Evolutionary conservation across 2,113 vertebrate genomes (phyloP).

Genomic region (Caloenas nicobarica): DNA sequence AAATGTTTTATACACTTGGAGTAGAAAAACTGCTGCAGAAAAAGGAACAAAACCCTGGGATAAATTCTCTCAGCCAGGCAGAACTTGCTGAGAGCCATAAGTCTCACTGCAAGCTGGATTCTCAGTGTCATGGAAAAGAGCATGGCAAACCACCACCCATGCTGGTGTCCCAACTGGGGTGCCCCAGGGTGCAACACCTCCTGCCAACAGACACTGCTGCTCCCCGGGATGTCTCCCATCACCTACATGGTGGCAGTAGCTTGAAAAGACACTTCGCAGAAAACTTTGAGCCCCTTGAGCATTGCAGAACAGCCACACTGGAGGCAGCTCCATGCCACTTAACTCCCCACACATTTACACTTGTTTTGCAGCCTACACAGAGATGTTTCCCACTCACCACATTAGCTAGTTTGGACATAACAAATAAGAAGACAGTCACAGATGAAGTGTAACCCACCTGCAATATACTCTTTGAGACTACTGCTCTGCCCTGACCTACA

Average conservation of each 20-base stretch:
- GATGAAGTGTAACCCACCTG: neutral
- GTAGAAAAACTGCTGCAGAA: neutral
- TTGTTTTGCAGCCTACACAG: neutral
- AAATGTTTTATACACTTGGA: neutral
- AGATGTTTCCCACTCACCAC: neutral
- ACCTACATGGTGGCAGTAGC: fast-evolving
- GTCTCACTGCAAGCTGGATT: neutral
- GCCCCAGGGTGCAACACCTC: neutral
- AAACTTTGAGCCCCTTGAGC: neutral
- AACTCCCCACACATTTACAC: fast-evolving
- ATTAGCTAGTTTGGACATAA: neutral
- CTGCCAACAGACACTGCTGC: neutral
- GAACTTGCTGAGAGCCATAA: neutral
- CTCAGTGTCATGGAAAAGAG: neutral
- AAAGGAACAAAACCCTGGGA: neutral
- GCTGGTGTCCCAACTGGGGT: neutral
- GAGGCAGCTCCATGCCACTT: neutral
- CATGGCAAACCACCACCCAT: neutral
- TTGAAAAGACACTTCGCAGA: neutral
- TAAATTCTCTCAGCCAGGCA: neutral
- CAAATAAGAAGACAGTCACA: neutral
- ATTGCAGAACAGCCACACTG: neutral
- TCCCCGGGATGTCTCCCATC: neutral
- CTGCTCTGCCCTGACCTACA: neutral
- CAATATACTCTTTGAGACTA: neutral